A percentile compares a stretch with the other conserved stretches of the same genome.
Evolutionary conservation across 2,797 vertebrate species (phyloP).

Genomic region (Avahi laniger): DNA sequence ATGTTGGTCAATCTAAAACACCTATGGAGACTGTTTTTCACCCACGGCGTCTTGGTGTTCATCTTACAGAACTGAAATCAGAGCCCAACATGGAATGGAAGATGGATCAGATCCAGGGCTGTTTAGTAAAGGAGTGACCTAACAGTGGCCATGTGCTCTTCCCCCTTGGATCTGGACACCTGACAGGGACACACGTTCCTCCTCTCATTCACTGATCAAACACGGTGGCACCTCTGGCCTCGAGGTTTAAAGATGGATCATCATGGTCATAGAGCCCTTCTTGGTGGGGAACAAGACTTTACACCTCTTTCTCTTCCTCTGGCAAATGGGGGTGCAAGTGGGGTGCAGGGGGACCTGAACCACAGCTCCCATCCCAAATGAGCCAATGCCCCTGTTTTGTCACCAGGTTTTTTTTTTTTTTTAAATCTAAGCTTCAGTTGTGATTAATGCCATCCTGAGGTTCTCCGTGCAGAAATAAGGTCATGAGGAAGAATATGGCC

Average conservation of each 20-base stretch:
- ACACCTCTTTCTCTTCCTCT: neutral
- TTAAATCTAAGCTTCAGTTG: neutral
- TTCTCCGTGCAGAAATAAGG: constrained; percentile 81
- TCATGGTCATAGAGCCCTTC: neutral
- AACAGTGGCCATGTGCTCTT: no score
- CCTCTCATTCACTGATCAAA: rapidly evolving
- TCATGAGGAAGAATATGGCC: constrained; percentile 77
- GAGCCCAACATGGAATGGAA: neutral
- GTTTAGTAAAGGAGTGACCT: neutral
- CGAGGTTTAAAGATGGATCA: neutral
- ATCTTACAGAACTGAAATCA: neutral
- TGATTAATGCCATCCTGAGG: constrained; percentile 51
- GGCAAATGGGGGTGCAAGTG: neutral
- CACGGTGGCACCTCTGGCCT: neutral
- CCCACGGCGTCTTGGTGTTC: neutral
- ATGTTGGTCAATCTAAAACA: neutral
- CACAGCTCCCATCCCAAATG: neutral
- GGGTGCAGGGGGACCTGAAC: neutral
- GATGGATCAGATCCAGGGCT: neutral
- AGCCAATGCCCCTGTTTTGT: neutral
- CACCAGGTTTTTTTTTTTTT: neutral
- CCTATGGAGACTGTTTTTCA: neutral
- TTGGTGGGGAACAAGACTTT: neutral
- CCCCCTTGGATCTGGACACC: neutral
- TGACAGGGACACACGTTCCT: neutral